Conservation (phyloP, 1,140 invertebrate species). For the Adelges cooleyi region DNA sequence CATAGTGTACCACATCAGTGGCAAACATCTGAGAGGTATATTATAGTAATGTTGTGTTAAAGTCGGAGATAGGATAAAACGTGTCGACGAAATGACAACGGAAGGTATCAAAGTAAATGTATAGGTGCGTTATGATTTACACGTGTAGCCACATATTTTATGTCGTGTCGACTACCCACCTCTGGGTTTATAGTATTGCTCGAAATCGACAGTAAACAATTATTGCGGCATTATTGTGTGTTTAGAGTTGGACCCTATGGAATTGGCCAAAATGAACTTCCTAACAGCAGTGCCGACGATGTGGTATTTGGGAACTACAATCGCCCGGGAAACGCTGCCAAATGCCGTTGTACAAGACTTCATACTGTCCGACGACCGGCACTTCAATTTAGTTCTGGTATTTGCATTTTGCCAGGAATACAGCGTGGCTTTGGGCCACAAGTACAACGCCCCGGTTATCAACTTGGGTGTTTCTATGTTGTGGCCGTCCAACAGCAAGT, state of each 20-base stretch:
- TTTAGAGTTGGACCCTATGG: neutral
- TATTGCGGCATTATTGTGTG: too few relatives aligned
- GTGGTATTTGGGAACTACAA: neutral
- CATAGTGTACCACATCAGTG: too few relatives aligned
- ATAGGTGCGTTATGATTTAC: too few relatives aligned
- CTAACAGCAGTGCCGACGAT: neutral
- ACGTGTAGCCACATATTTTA: too few relatives aligned
- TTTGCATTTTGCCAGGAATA: conserved; percentile 26
- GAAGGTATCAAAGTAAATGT: too few relatives aligned
- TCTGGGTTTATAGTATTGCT: too few relatives aligned
- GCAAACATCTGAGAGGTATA: too few relatives aligned
- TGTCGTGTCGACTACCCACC: too few relatives aligned
- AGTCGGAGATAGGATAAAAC: too few relatives aligned
- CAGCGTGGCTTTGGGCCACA: conserved; percentile 26
- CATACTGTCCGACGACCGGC: neutral
- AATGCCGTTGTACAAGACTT: neutral
- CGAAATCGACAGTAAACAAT: too few relatives aligned
- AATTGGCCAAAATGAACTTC: neutral
- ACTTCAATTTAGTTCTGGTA: neutral
- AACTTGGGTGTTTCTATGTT: conserved; percentile 46
- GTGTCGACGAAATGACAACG: too few relatives aligned
- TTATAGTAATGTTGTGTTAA: too few relatives aligned
- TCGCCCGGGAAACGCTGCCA: neutral
- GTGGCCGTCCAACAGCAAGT: conserved; percentile 9
- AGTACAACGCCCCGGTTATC: conserved; percentile 33